Evolutionary conservation across 2,113 vertebrate genomes (phyloP).

Genomic region (Mus pahari): DNA sequence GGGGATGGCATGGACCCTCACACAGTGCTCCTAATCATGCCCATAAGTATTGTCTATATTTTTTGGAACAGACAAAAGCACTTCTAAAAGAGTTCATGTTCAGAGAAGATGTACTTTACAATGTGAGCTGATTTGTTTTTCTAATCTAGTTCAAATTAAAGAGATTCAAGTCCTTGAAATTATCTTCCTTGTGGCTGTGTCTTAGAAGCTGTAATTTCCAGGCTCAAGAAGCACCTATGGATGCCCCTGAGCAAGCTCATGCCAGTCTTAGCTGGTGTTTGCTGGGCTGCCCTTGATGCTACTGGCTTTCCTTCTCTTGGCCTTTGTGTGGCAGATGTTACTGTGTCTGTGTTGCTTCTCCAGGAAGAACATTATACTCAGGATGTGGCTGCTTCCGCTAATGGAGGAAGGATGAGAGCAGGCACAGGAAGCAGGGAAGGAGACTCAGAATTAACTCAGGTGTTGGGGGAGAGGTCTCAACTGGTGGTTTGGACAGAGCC

Average conservation of each 20-base stretch:
- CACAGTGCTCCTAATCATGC: too few species aligned
- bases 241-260: background rate
- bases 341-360: background rate
- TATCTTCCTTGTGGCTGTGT: background rate
- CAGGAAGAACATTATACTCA: background rate
- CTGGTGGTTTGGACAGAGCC: background rate
- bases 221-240: background rate
- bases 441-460: background rate
- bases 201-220: background rate
- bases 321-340: background rate
- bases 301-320: background rate
- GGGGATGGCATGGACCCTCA: accelerated
- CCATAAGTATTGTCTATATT: background rate
- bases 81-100: background rate
- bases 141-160: constrained; percentile 28
- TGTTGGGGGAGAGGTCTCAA: background rate
- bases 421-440: background rate
- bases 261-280: background rate
- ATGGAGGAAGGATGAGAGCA: background rate
- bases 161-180: background rate
- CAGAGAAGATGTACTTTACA: background rate
- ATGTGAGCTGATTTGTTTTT: background rate
- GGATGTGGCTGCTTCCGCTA: background rate
- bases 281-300: background rate
- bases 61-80: background rate